These are phyloP conservation scores for Phoebastria nigripes DNA, from an alignment of 2,797 vertebrate species.

Conservation along the genomic window DNA sequence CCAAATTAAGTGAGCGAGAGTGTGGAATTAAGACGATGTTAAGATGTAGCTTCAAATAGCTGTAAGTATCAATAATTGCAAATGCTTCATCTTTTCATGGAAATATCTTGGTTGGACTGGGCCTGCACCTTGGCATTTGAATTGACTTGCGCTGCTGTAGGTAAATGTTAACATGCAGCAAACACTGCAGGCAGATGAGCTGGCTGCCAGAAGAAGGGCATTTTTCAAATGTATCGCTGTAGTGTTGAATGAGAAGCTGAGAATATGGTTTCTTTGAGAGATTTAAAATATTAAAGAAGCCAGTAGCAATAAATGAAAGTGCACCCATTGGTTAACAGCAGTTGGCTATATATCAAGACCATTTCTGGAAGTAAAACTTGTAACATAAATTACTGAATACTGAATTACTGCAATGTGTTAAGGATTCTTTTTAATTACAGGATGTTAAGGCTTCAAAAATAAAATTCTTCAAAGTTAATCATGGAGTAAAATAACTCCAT, in stretches of 20 bases:
- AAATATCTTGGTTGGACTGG: background rate
- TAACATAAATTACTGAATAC: conserved; percentile 35
- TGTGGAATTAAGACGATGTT: background rate
- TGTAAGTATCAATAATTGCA: background rate
- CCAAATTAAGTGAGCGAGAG: background rate
- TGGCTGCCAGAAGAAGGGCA: background rate
- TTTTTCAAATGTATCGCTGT: background rate
- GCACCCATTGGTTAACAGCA: background rate
- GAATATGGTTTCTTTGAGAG: background rate
- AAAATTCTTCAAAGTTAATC: conserved; percentile 59
- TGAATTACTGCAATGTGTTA: conserved; percentile 51
- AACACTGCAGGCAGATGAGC: background rate
- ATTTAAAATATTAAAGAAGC: conserved; percentile 27
- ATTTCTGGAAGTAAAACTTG: conserved; percentile 39
- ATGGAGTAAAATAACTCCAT: conserved; percentile 53
- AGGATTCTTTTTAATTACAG: conserved; percentile 67
- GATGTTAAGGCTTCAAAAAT: conserved; percentile 60
- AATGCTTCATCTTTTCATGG: background rate
- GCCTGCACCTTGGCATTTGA: background rate
- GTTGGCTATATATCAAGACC: conserved; percentile 23
- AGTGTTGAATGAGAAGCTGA: background rate
- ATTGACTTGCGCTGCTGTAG: background rate
- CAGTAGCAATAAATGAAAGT: background rate
- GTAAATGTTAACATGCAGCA: conserved; percentile 6
- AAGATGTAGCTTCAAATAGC: background rate